Percentiles rank a stretch among this genome's conserved stretches.
phyloP scores from a whole-genome alignment of 1,140 invertebrate species.

The Hormaphis cornu region DNA sequence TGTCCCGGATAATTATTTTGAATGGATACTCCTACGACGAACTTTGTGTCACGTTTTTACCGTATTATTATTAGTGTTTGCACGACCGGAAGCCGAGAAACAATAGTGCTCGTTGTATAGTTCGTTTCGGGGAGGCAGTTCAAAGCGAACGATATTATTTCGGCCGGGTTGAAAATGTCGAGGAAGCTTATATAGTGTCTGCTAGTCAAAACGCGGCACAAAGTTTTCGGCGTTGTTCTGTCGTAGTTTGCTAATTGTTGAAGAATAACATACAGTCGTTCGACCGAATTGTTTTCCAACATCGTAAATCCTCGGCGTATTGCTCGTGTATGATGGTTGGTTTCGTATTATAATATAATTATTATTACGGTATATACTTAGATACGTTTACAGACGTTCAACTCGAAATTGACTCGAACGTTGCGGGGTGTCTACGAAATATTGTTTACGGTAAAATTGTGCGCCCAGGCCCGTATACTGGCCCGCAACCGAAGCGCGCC shows the following conservation, averaged over 20 bases:
- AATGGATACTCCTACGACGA: neutral
- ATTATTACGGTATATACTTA: too few species aligned
- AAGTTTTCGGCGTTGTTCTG: neutral
- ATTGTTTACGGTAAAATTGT: too few species aligned
- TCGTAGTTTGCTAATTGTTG: constrained; percentile 11
- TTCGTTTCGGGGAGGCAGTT: neutral
- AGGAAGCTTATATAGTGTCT: neutral
- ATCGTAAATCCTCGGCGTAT: too few species aligned
- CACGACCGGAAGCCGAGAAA: neutral
- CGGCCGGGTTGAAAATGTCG: neutral
- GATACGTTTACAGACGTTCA: too few species aligned
- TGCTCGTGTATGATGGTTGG: too few species aligned
- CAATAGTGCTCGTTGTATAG: constrained; percentile 16
- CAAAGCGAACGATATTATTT: neutral
- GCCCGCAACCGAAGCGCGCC: too few species aligned
- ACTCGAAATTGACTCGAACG: too few species aligned
- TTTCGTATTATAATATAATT: too few species aligned
- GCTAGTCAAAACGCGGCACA: neutral
- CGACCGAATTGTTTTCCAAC: neutral
- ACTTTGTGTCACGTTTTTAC: neutral
- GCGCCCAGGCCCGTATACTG: too few species aligned
- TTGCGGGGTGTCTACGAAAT: too few species aligned
- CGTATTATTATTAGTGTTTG: neutral
- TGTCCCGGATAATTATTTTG: neutral
- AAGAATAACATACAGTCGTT: constrained; percentile 6